These are phyloP conservation scores for Trichosurus vulpecula DNA, from an alignment of 2,797 vertebrate species.

Conservation along the genomic window DNA sequence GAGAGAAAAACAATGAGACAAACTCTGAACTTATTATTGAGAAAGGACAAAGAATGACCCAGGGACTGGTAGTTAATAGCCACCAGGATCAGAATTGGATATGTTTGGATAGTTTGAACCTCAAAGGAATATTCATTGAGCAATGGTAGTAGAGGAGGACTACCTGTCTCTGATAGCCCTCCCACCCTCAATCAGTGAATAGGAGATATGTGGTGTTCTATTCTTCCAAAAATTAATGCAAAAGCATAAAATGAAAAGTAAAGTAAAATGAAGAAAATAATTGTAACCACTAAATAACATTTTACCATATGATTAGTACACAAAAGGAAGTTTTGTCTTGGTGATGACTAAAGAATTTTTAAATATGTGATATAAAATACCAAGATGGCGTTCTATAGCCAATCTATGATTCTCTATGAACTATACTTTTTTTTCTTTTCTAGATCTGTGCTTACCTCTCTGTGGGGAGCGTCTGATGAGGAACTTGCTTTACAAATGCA, in stretches of 20 bases:
- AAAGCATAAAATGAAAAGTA: neutral
- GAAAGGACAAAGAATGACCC: neutral
- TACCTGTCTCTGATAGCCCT: neutral
- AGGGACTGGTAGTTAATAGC: neutral
- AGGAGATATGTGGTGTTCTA: neutral
- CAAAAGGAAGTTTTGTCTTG: neutral
- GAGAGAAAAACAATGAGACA: neutral
- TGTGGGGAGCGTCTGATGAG: neutral
- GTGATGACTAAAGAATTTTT: neutral
- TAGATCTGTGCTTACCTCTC: neutral
- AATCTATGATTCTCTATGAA: neutral
- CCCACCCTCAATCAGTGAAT: neutral
- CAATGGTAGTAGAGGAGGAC: neutral
- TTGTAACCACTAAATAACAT: neutral
- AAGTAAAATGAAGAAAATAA: neutral
- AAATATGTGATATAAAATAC: neutral
- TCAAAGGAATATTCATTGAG: neutral
- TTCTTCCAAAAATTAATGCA: neutral
- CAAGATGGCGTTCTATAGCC: neutral
- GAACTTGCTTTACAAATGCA: neutral
- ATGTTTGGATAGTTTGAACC: neutral
- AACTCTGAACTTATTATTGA: neutral
- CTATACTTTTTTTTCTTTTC: neutral
- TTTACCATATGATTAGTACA: neutral
- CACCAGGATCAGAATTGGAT: neutral